phyloP scores from a whole-genome alignment of 2,113 vertebrate genomes.

The Bostrychus sinensis region DNA sequence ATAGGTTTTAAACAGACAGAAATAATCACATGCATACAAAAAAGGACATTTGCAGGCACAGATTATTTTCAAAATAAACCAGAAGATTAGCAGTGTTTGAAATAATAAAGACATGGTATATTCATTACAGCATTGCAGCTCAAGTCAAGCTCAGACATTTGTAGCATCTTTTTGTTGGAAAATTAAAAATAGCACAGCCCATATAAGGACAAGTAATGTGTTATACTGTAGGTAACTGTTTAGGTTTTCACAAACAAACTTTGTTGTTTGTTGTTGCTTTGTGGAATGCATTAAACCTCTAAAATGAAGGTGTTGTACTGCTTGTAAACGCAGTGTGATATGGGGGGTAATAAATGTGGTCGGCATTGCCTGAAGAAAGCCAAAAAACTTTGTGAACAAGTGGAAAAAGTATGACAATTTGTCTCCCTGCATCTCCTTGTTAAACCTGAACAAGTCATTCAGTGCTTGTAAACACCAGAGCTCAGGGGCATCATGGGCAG shows the following conservation, averaged over 20 bases:
- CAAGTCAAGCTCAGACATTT: background rate
- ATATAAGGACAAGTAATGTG: conserved; percentile 1
- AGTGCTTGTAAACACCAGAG: conserved; percentile 60
- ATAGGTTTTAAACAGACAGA: background rate
- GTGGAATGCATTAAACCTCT: background rate
- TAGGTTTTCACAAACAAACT: background rate
- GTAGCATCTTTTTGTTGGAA: background rate
- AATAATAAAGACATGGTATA: background rate
- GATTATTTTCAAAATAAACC: background rate
- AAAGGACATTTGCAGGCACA: background rate
- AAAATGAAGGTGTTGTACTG: conserved; percentile 2
- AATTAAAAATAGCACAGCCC: background rate
- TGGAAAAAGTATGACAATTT: conserved; percentile 42
- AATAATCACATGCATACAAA: background rate
- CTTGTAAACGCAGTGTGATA: conserved; percentile 39
- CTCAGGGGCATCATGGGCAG: conserved; percentile 8
- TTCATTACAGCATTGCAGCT: background rate
- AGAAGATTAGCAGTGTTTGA: background rate
- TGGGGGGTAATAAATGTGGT: conserved; percentile 15
- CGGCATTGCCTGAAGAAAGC: conserved; percentile 18
- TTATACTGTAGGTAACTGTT: conserved; percentile 12
- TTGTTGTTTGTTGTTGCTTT: conserved; percentile 34
- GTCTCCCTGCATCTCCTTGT: conserved; percentile 40
- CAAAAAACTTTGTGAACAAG: conserved; percentile 11
- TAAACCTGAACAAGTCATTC: conserved; percentile 45